These are phyloP conservation scores for Agrotis exclamationis DNA, from an alignment of 2,888 invertebrate species.

Conservation along the genomic window DNA sequence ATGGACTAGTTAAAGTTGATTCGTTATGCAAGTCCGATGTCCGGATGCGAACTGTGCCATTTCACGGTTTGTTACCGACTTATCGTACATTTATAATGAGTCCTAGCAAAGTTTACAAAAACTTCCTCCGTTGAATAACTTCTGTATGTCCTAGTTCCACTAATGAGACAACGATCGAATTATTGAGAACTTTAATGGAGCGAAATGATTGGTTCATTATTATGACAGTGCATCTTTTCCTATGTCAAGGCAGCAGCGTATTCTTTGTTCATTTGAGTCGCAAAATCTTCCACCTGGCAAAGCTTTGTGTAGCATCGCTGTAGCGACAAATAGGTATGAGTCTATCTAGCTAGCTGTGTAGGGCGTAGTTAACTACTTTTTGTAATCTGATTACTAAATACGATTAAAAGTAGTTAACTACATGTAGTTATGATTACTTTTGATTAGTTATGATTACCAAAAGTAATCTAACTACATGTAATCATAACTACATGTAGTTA, in stretches of 20 bases:
- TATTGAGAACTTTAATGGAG: slow-evolving; percentile 23
- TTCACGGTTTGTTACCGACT: slow-evolving; percentile 78
- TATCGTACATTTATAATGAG: slow-evolving; percentile 81
- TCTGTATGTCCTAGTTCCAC: slow-evolving; percentile 58
- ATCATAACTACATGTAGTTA: too few species aligned
- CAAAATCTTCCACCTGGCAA: too few species aligned
- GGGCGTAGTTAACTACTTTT: too few species aligned
- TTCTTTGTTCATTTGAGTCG: too few species aligned
- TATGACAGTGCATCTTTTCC: background rate
- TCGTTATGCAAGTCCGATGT: slow-evolving; percentile 75
- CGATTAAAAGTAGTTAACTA: too few species aligned
- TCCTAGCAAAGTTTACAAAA: slow-evolving; percentile 68
- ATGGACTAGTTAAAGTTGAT: slow-evolving; percentile 75
- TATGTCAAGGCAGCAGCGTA: background rate
- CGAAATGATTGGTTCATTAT: slow-evolving; percentile 15
- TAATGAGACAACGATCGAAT: slow-evolving; percentile 71
- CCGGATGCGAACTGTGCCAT: slow-evolving; percentile 67
- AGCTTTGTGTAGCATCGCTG: too few species aligned
- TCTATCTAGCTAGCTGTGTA: too few species aligned
- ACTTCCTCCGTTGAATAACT: slow-evolving; percentile 71
- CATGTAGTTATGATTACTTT: too few species aligned
- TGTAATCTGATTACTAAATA: too few species aligned
- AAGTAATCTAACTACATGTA: too few species aligned
- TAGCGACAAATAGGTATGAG: too few species aligned
- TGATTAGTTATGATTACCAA: too few species aligned